Evolutionary conservation across 2,888 invertebrate genomes (phyloP).

Genomic region (Folsomia manolachei): DNA sequence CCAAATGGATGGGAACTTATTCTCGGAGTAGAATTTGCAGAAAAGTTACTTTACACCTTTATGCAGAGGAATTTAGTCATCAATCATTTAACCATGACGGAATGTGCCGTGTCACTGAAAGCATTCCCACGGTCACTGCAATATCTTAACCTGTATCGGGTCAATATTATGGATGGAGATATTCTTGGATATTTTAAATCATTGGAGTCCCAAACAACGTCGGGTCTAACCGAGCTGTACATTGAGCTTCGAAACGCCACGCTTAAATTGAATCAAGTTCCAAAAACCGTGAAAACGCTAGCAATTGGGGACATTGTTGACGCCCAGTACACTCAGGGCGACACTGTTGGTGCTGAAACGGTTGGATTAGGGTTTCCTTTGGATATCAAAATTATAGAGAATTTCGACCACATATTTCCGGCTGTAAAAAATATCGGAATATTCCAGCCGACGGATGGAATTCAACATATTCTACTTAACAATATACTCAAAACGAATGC

Average conservation of each 20-base stretch:
- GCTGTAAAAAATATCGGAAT: slow-evolving; percentile 9
- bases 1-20: slow-evolving; percentile 8
- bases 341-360: neutral
- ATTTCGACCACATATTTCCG: slow-evolving; percentile 19
- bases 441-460: slow-evolving; percentile 14
- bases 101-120: neutral
- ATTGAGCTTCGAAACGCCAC: slow-evolving; percentile 13
- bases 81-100: slow-evolving; percentile 20
- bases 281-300: slow-evolving; percentile 10
- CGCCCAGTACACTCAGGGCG: neutral
- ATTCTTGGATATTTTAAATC: neutral
- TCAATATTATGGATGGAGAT: neutral
- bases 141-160: slow-evolving; percentile 23
- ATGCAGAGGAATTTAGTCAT: neutral
- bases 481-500: slow-evolving; percentile 16
- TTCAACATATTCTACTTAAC: slow-evolving; percentile 15
- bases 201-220: neutral
- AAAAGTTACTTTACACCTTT: slow-evolving; percentile 3
- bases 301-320: slow-evolving; percentile 12
- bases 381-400: slow-evolving; percentile 4
- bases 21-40: slow-evolving; percentile 9
- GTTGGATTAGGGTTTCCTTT: slow-evolving; percentile 9
- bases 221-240: neutral
- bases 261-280: slow-evolving; percentile 9
- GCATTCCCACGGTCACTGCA: slow-evolving; percentile 14